Evolutionary conservation across 2,797 vertebrate species (phyloP).

Genomic region (Meda fulgida): DNA sequence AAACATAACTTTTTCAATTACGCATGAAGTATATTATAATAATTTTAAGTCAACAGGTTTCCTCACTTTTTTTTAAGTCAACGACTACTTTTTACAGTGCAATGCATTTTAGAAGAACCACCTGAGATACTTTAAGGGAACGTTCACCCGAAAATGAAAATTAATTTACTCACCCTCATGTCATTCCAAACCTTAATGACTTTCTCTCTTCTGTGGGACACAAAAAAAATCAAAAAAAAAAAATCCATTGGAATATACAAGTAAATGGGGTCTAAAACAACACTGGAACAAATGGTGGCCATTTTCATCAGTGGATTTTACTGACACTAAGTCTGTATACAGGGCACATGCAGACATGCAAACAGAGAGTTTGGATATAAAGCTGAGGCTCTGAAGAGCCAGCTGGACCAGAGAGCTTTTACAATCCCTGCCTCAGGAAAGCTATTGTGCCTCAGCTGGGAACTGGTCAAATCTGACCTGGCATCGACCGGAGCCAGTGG

Average conservation of each 20-base stretch:
- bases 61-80: too few species aligned
- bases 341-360: constrained; percentile 14
- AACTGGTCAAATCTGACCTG: constrained; percentile 63
- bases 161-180: too few species aligned
- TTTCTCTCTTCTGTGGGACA: neutral
- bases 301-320: neutral
- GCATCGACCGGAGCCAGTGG: constrained; percentile 74
- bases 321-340: constrained; percentile 5
- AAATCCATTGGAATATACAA: neutral
- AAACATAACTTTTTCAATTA: too few species aligned
- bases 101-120: neutral
- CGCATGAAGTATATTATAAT: too few species aligned
- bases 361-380: constrained; percentile 27
- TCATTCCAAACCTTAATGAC: neutral
- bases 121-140: neutral
- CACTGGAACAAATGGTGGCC: neutral
- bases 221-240: too few species aligned
- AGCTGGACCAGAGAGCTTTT: constrained; percentile 19
- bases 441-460: constrained; percentile 19
- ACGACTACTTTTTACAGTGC: too few species aligned
- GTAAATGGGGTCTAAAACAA: neutral
- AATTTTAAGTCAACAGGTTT: too few species aligned
- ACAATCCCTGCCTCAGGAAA: constrained; percentile 4
- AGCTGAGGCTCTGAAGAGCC: constrained; percentile 26
- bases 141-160: neutral